A percentile compares a stretch with the other conserved stretches of the same genome.
These are phyloP conservation scores for Globodera ellingtonae DNA, from an alignment of 1,140 invertebrate genomes.

Conservation along the genomic window DNA sequence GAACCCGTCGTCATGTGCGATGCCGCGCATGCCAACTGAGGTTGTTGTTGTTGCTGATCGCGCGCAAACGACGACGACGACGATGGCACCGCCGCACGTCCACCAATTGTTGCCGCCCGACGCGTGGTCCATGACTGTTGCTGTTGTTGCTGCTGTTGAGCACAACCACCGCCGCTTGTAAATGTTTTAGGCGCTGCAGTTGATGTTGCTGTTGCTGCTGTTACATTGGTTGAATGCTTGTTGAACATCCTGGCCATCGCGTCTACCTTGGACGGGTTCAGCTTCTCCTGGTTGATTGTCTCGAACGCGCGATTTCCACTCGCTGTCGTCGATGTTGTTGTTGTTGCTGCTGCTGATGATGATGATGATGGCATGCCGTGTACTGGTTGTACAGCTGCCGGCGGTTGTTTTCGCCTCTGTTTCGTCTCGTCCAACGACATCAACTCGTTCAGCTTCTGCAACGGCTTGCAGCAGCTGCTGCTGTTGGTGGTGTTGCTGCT, in stretches of 20 bases:
- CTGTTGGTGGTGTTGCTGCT: neutral
- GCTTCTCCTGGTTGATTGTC: slow-evolving; percentile 60
- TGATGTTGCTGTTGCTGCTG: slow-evolving; percentile 3
- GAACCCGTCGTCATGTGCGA: too few relatives aligned
- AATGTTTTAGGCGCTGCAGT: neutral
- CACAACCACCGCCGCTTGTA: neutral
- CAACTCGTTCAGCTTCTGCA: slow-evolving; percentile 4
- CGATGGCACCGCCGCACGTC: neutral
- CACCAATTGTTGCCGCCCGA: neutral
- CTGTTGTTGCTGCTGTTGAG: neutral
- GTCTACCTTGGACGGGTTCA: slow-evolving; percentile 60
- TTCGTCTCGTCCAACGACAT: slow-evolving; percentile 25
- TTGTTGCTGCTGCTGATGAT: neutral
- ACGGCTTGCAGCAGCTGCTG: slow-evolving; percentile 1
- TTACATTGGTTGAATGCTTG: neutral
- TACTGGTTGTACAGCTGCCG: too few relatives aligned
- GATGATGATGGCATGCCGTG: neutral
- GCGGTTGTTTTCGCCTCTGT: neutral
- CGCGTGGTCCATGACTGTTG: neutral
- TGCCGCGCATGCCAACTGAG: neutral
- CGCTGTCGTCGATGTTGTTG: neutral
- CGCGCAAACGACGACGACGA: too few relatives aligned
- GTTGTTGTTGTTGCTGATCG: too few relatives aligned
- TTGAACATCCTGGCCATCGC: slow-evolving; percentile 63
- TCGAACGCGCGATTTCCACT: slow-evolving; percentile 50